Percentiles rank a stretch among this genome's conserved stretches.
These are phyloP conservation scores for Creontiades dilutus DNA, from an alignment of 2,888 invertebrate genomes.

Conservation along the genomic window DNA sequence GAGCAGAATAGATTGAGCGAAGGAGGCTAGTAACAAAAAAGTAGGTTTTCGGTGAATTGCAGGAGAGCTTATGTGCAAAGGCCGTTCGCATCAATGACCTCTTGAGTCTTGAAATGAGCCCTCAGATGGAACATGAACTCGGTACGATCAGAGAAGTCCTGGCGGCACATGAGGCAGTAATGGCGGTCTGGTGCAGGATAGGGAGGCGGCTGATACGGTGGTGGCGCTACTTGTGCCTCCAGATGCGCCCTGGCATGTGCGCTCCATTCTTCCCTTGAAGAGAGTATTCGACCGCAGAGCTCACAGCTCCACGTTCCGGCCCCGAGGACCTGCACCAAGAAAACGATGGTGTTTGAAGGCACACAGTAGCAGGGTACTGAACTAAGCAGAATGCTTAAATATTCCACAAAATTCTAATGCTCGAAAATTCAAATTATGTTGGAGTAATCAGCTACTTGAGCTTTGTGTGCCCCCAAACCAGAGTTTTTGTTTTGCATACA, in stretches of 20 bases:
- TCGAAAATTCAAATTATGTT: too few relatives aligned
- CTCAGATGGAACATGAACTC: constrained; percentile 86
- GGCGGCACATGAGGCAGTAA: constrained; percentile 84
- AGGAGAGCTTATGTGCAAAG: constrained; percentile 71
- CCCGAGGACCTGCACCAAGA: constrained; percentile 32
- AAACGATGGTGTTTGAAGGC: not conserved
- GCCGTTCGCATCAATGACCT: constrained; percentile 72
- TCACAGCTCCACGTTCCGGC: constrained; percentile 84
- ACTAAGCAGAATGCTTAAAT: too few relatives aligned
- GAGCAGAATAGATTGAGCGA: constrained; percentile 37
- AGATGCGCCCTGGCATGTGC: constrained; percentile 87
- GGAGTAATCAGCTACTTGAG: too few relatives aligned
- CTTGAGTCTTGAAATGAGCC: constrained; percentile 81
- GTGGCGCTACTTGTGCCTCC: constrained; percentile 80
- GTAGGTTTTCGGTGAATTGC: not conserved
- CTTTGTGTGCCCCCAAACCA: too few relatives aligned
- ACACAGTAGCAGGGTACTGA: too few relatives aligned
- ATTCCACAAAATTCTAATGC: too few relatives aligned
- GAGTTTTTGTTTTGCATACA: too few relatives aligned
- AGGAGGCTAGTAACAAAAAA: constrained; percentile 40
- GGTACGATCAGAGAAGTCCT: constrained; percentile 84
- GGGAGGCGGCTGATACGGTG: constrained; percentile 79
- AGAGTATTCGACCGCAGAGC: constrained; percentile 85
- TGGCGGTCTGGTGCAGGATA: constrained; percentile 79
- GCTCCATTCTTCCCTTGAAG: constrained; percentile 88